Evolutionary conservation across 2,113 vertebrate species (phyloP).

Genomic region (Dicerorhinus sumatrensis): DNA sequence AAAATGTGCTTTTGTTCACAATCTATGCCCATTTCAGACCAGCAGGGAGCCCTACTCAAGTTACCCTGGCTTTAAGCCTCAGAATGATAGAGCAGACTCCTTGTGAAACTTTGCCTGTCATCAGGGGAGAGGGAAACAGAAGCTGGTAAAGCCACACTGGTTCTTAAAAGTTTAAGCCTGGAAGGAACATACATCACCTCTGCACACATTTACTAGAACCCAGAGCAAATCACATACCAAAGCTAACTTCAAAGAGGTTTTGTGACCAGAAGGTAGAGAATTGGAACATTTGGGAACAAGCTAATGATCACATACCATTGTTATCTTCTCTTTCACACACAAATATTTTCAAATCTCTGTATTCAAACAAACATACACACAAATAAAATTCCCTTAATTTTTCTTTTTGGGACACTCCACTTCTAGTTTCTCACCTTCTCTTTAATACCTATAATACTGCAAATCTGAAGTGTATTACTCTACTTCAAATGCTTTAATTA

Average conservation of each 20-base stretch:
- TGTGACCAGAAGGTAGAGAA: background rate
- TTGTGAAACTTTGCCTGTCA: background rate
- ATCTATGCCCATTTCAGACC: background rate
- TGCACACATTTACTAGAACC: background rate
- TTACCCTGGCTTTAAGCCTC: background rate
- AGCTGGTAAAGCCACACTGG: background rate
- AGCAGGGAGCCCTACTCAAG: too few species aligned
- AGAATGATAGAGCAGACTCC: background rate
- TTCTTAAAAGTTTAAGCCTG: background rate
- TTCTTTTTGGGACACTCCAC: background rate
- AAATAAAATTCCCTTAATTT: background rate
- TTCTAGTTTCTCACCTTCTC: background rate
- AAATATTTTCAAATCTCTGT: background rate
- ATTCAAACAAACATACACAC: background rate
- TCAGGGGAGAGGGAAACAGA: background rate
- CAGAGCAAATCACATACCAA: background rate
- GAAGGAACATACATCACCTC: background rate
- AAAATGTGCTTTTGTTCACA: background rate
- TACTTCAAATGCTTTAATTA: background rate
- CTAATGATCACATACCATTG: background rate
- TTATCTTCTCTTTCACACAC: background rate
- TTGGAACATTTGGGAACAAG: background rate
- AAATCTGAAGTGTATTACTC: background rate
- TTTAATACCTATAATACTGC: background rate
- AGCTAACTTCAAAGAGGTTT: background rate